A percentile compares a stretch with the other conserved stretches of the same genome.
Conservation (phyloP, 2,888 invertebrate genomes). For the Cistogaster globosa region DNA sequence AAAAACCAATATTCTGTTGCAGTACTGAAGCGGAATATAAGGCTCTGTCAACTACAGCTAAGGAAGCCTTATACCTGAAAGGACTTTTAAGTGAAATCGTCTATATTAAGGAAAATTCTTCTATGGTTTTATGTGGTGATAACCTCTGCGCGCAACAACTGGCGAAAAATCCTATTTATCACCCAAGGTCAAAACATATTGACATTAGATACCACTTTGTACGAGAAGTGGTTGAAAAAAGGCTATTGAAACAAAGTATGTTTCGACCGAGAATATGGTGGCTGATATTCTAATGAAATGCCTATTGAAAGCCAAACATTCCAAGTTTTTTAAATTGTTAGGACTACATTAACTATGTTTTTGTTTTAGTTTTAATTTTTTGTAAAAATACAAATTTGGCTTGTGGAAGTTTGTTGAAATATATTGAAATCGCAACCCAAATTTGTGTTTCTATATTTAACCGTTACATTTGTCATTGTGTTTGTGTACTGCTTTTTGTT, state of each 20-base stretch:
- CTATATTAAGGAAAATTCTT: too few relatives aligned
- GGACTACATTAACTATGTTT: too few relatives aligned
- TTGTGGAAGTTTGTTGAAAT: too few relatives aligned
- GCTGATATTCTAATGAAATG: constrained; percentile 9
- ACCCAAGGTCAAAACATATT: constrained; percentile 33
- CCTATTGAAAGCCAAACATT: too few relatives aligned
- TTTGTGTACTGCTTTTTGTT: too few relatives aligned
- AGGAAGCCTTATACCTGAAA: background rate
- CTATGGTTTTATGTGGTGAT: background rate
- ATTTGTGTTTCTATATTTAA: too few relatives aligned
- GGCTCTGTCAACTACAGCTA: constrained; percentile 7
- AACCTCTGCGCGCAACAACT: background rate
- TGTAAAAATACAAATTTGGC: too few relatives aligned
- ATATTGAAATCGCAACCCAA: too few relatives aligned
- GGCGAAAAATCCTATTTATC: background rate
- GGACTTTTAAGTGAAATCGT: too few relatives aligned
- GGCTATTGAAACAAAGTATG: constrained; percentile 61
- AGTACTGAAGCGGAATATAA: background rate
- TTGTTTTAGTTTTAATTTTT: too few relatives aligned
- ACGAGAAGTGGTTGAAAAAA: constrained; percentile 45
- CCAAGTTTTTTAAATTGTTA: too few relatives aligned
- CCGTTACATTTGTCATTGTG: too few relatives aligned
- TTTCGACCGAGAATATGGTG: constrained; percentile 1
- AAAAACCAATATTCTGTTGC: constrained; percentile 23
- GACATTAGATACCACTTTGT: constrained; percentile 63